A percentile compares a stretch with the other conserved stretches of the same genome.
These are phyloP conservation scores for Zaprionus capensis DNA, from an alignment of 1,140 invertebrate genomes.

Conservation along the genomic window DNA sequence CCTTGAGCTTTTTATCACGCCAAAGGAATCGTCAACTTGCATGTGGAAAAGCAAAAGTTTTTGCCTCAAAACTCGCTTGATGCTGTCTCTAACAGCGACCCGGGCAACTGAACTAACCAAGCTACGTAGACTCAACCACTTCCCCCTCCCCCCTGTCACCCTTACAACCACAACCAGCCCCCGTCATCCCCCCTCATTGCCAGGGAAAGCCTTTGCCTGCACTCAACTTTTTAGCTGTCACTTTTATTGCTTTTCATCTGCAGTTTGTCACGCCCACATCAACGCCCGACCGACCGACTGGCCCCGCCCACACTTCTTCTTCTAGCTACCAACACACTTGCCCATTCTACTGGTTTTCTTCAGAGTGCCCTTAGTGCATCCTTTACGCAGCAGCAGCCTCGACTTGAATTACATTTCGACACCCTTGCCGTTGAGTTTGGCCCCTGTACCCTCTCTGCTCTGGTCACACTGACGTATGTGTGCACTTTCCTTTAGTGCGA, in stretches of 20 bases:
- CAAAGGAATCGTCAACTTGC: slow-evolving; percentile 48
- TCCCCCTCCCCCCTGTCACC: not conserved
- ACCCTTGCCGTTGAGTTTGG: slow-evolving; percentile 64
- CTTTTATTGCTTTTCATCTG: slow-evolving; percentile 55
- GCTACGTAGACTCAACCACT: not conserved
- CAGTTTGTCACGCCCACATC: slow-evolving; percentile 27
- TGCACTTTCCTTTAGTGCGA: too few relatives aligned
- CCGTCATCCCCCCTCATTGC: not conserved
- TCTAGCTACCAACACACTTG: not conserved
- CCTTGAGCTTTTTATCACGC: slow-evolving; percentile 26
- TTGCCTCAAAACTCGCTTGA: slow-evolving; percentile 53
- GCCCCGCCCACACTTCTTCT: not conserved
- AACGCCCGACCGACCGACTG: not conserved
- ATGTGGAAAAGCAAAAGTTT: slow-evolving; percentile 47
- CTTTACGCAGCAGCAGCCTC: slow-evolving; percentile 48
- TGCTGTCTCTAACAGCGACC: slow-evolving; percentile 52
- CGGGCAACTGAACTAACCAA: not conserved
- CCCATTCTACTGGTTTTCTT: not conserved
- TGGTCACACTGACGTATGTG: too few relatives aligned
- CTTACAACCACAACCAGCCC: not conserved
- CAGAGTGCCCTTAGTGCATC: slow-evolving; percentile 7
- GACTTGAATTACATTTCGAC: slow-evolving; percentile 76
- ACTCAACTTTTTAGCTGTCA: slow-evolving; percentile 63
- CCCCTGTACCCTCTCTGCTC: slow-evolving; percentile 12
- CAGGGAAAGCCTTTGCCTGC: slow-evolving; percentile 34